These are phyloP conservation scores for Turritopsis dohrnii DNA, from an alignment of 30 jellyfish, hydroid and myxozoan species.

Conservation along the genomic window DNA sequence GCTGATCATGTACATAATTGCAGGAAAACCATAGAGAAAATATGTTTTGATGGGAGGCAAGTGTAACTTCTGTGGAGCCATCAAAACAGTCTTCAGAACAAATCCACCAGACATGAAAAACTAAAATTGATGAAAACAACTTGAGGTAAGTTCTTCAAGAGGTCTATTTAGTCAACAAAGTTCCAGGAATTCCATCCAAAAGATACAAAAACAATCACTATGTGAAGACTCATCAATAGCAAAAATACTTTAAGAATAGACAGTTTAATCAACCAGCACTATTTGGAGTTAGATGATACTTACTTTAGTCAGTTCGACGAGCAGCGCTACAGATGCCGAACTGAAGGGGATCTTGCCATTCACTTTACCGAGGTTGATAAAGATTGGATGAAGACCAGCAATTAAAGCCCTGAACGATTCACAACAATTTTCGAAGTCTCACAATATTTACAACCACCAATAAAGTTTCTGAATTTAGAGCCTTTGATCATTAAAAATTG, in stretches of 20 bases:
- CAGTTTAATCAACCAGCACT: background rate
- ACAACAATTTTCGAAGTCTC: too few relatives aligned
- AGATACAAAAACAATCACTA: too few relatives aligned
- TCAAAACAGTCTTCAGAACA: conserved; percentile 5
- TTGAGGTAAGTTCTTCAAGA: too few relatives aligned
- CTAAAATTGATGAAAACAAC: too few relatives aligned
- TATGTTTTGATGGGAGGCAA: background rate
- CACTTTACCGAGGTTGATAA: conserved; percentile 24
- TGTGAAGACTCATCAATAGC: background rate
- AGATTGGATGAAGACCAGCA: conserved; percentile 21
- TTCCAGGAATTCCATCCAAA: too few relatives aligned
- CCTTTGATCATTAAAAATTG: too few relatives aligned
- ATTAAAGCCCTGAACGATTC: conserved; percentile 19
- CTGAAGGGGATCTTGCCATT: conserved; percentile 25
- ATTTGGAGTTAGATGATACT: too few relatives aligned
- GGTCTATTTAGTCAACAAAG: too few relatives aligned
- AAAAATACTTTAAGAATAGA: background rate
- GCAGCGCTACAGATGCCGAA: conserved; percentile 29
- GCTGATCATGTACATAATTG: conserved; percentile 6
- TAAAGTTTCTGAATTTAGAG: too few relatives aligned
- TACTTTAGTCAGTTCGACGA: conserved; percentile 14
- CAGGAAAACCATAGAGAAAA: conserved; percentile 14
- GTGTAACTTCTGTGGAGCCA: background rate
- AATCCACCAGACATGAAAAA: conserved; percentile 11
- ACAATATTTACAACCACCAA: too few relatives aligned